phyloP scores from a whole-genome alignment of 2,113 vertebrate species.

The Leptodactylus fuscus region DNA sequence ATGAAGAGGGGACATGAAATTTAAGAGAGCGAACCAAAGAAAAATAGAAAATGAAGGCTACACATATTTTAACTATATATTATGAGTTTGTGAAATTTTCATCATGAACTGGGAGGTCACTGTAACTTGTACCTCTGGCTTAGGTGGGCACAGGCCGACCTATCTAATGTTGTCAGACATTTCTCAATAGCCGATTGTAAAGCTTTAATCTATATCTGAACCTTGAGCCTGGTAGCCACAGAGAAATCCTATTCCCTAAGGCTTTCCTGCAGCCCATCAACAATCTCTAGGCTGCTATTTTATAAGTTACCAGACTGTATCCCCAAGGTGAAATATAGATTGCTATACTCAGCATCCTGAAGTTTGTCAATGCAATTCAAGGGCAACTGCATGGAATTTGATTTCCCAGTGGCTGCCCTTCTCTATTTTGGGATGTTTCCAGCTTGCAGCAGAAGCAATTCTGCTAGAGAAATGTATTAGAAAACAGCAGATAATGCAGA shows the following conservation, averaged over 20 bases:
- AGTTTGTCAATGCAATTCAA: constrained; percentile 2
- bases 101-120: too few relatives aligned
- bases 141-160: too few relatives aligned
- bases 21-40: too few relatives aligned
- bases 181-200: neutral
- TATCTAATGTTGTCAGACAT: too few relatives aligned
- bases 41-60: too few relatives aligned
- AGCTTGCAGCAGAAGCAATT: neutral
- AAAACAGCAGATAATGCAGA: neutral
- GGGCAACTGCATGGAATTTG: neutral
- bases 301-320: neutral
- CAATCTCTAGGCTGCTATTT: neutral
- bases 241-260: neutral
- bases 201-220: neutral
- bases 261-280: neutral
- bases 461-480: neutral
- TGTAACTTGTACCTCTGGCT: too few relatives aligned
- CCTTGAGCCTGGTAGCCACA: neutral
- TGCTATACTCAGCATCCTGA: neutral
- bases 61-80: too few relatives aligned
- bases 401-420: neutral
- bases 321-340: neutral
- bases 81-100: too few relatives aligned
- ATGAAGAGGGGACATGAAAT: too few relatives aligned
- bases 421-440: neutral